These are phyloP conservation scores for Taphrorychus bicolor DNA, from an alignment of 2,888 invertebrate genomes.

Conservation along the genomic window DNA sequence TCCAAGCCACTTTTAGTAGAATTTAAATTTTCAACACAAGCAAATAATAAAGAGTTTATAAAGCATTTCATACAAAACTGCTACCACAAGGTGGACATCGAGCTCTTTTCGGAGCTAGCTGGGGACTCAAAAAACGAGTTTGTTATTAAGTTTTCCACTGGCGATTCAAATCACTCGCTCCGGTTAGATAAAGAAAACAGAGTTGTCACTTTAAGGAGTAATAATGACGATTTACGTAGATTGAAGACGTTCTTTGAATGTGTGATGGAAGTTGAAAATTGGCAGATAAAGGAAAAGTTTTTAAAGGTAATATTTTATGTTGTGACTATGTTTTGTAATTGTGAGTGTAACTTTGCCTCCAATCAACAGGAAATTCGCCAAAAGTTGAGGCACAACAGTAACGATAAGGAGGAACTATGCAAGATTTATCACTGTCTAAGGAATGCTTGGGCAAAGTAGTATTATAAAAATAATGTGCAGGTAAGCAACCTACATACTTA, in stretches of 20 bases:
- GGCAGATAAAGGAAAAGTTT: constrained; percentile 7
- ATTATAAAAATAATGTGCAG: no score
- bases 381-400: background rate
- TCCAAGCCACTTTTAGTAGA: constrained; percentile 41
- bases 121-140: constrained; percentile 43
- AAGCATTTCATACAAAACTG: constrained; percentile 50
- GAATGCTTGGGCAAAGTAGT: constrained; percentile 14
- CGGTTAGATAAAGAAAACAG: constrained; percentile 46
- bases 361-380: background rate
- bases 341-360: no score
- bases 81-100: constrained; percentile 51
- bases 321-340: no score
- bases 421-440: constrained; percentile 7
- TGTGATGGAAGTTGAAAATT: constrained; percentile 6
- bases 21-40: constrained; percentile 46
- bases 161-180: constrained; percentile 43
- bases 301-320: constrained; percentile 24
- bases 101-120: constrained; percentile 47
- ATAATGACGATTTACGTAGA: constrained; percentile 43
- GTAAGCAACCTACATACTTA: no score
- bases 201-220: constrained; percentile 44
- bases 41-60: constrained; percentile 46
- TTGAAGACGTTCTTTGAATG: constrained; percentile 50
- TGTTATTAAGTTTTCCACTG: constrained; percentile 43
- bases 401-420: constrained; percentile 23